Evolutionary conservation across 2,113 vertebrate genomes (phyloP), one percentile per base, ranked within the genome.

Genomic region (Pedionomus torquatus): DNA sequence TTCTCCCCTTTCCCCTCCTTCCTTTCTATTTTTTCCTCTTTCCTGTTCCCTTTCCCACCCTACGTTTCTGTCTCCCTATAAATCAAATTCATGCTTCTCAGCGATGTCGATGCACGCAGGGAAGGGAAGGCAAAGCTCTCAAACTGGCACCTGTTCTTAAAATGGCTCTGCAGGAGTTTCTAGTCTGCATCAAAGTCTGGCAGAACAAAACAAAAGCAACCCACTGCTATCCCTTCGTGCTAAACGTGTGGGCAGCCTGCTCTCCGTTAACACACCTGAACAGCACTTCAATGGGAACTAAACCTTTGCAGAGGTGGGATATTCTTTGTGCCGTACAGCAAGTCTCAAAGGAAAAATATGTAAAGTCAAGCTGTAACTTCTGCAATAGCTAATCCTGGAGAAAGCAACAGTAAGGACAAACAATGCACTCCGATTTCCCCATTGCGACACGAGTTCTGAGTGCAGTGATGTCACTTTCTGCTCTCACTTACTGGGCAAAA

Each of bases 201-300:
- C 51, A 41, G 77, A 71, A 31, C 33, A 25, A 7, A 63, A 28
- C 35, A 17, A 64, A 64, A 64, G 31, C 30, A 49, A 16, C 11
- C 25, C 35, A 4, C 41, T 7, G 8, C 31, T 1, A 0, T 1
- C 19, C 49, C n/a, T 54, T 58, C 3, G 2, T 1, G 23, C 57
- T 23, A 30, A 28, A 26, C 0, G 3, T 1, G 2, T 0, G 14
- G 51, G 43, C 68, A 58, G 11, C 5, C 26, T 10, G 75, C 79
- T 63, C 5, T 3, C 15, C 4, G 74, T 18, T 44, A 49, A 28
- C 19, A 9, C 2, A 55, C n/a, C 17, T 37, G 20, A 88, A 24
- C 33, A 28, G 68, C 33, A 33, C 31, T 6, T 63, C 70, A 25
- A 44, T 12, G 30, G 13, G 5, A 61, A 26, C 15, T 5, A 52